Conservation (phyloP, 2,113 vertebrate species). For the Clinocottus analis region DNA sequence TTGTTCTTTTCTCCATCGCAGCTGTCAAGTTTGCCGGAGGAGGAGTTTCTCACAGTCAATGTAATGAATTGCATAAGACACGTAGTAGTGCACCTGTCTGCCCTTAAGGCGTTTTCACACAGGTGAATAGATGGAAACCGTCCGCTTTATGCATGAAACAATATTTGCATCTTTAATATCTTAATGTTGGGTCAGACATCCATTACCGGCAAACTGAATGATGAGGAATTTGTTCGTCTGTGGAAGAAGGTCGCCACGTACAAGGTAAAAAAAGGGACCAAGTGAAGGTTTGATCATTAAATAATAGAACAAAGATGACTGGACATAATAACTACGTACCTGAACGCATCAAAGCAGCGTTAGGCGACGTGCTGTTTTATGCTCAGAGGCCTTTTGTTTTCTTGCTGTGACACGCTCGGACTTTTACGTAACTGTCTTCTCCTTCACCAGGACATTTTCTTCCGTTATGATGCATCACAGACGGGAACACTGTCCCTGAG, state of each 20-base stretch:
- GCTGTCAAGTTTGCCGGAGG: not conserved
- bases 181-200: slow-evolving; percentile 69
- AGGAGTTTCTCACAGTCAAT: not conserved
- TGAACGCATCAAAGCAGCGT: not conserved
- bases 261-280: slow-evolving; percentile 65
- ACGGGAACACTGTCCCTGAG: slow-evolving; percentile 73
- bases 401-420: not conserved
- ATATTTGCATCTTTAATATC: not conserved
- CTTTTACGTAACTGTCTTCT: not conserved
- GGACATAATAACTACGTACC: not conserved
- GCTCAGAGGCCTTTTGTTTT: not conserved
- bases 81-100: not conserved
- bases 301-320: not conserved
- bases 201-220: slow-evolving; percentile 74
- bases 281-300: not conserved
- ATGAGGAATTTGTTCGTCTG: slow-evolving; percentile 71
- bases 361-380: not conserved
- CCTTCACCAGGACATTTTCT: slow-evolving; percentile 74
- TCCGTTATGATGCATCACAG: slow-evolving; percentile 56
- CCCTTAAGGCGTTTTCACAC: not conserved
- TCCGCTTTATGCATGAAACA: not conserved
- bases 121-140: not conserved
- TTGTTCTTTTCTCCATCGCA: not conserved
- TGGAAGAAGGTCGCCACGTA: slow-evolving; percentile 65
- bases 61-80: not conserved